phyloP scores from a whole-genome alignment of 2,113 vertebrate genomes.

The Sinocyclocheilus anophthalmus region DNA sequence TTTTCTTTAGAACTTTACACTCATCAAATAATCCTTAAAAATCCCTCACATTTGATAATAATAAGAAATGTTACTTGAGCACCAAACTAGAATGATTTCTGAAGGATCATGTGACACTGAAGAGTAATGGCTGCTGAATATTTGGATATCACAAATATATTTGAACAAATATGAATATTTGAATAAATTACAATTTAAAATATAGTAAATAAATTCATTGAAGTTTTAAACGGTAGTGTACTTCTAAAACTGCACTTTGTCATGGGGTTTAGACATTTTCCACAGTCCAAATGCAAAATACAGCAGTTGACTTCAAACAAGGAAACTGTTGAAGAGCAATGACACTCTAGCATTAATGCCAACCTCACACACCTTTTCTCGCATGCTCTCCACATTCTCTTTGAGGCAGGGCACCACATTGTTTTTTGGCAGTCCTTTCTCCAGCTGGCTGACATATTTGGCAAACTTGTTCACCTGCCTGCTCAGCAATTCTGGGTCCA shows the following conservation, averaged over 20 bases:
- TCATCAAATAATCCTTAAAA: not conserved
- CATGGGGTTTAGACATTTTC: not conserved
- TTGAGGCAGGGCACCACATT: slow-evolving; percentile 77
- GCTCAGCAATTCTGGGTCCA: slow-evolving; percentile 80
- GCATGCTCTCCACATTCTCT: slow-evolving; percentile 77
- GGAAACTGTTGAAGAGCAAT: not conserved
- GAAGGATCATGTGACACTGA: not conserved
- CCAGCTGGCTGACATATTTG: slow-evolving; percentile 80
- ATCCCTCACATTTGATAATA: not conserved
- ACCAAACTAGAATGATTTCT: not conserved
- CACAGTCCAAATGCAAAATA: not conserved
- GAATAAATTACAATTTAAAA: not conserved
- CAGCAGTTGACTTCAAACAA: not conserved
- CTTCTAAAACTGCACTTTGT: not conserved
- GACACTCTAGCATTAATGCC: not conserved
- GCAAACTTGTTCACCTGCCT: slow-evolving; percentile 77
- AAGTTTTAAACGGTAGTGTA: not conserved
- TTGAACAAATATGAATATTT: no score
- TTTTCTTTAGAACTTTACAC: not conserved
- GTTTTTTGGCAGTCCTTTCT: slow-evolving; percentile 82
- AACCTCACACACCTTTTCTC: slow-evolving; percentile 74
- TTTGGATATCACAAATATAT: not conserved
- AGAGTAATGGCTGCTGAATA: not conserved
- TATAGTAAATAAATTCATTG: no score
- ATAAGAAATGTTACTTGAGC: not conserved